These are phyloP conservation scores for Caenorhabditis japonica DNA, from an alignment of 2,888 invertebrate species.

Conservation along the genomic window DNA sequence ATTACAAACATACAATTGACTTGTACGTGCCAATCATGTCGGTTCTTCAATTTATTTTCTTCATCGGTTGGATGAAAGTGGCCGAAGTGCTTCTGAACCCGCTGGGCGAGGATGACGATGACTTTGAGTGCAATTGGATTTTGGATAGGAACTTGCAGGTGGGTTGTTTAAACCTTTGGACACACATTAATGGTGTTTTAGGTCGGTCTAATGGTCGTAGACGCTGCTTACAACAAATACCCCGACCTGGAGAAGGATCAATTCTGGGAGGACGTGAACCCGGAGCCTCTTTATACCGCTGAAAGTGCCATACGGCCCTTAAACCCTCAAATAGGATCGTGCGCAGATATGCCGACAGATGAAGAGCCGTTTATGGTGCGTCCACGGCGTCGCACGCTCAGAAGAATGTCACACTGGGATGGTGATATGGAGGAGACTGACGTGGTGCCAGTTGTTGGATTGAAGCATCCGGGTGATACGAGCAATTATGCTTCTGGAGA, in stretches of 20 bases:
- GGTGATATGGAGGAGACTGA: constrained; percentile 57
- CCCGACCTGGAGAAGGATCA: constrained; percentile 66
- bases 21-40: constrained; percentile 74
- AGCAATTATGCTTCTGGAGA: constrained; percentile 55
- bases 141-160: constrained; percentile 72
- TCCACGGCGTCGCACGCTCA: constrained; percentile 55
- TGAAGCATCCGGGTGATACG: constrained; percentile 43
- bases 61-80: constrained; percentile 75
- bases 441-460: constrained; percentile 57
- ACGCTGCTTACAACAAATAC: constrained; percentile 66
- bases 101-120: constrained; percentile 72
- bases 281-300: constrained; percentile 73
- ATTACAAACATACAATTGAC: constrained; percentile 60
- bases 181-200: too few relatives aligned
- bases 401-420: constrained; percentile 47
- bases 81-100: constrained; percentile 73
- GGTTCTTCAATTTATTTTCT: constrained; percentile 74
- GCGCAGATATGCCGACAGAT: constrained; percentile 64
- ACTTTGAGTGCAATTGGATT: constrained; percentile 74
- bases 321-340: constrained; percentile 74
- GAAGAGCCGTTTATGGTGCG: constrained; percentile 68
- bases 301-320: constrained; percentile 69
- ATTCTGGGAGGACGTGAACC: constrained; percentile 68
- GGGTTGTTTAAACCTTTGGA: not conserved
- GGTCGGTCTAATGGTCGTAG: constrained; percentile 72